Conservation (phyloP, 2,113 vertebrate genomes). For the Sylvilagus bachmani region DNA sequence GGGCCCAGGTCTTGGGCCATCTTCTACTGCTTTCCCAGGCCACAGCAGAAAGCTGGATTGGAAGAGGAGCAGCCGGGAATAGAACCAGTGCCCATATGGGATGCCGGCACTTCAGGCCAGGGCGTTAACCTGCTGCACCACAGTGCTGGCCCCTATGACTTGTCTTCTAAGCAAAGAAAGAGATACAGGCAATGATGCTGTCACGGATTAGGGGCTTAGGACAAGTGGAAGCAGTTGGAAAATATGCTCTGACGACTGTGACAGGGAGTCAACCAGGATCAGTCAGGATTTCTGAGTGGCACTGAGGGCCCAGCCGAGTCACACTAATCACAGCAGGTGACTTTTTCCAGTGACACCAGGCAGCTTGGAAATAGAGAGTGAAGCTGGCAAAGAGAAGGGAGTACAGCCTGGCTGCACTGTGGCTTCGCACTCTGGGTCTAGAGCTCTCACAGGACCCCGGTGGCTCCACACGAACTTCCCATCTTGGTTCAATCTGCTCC, state of each 20-base stretch:
- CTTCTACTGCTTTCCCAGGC: no score
- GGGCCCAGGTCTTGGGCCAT: no score
- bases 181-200: background rate
- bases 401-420: background rate
- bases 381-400: no score
- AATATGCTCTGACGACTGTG: background rate
- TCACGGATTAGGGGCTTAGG: background rate
- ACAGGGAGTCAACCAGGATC: background rate
- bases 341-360: conserved; percentile 29
- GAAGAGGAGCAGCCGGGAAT: no score
- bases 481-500: background rate
- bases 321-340: background rate
- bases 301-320: background rate
- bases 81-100: no score
- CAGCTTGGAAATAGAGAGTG: background rate
- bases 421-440: background rate
- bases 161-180: conserved; percentile 13
- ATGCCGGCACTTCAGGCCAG: no score
- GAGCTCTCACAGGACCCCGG: fast-evolving
- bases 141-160: no score
- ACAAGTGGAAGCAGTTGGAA: conserved; percentile 28
- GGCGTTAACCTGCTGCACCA: no score
- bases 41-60: no score
- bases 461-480: background rate
- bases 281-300: background rate